phyloP scores from a whole-genome alignment of 2,888 invertebrate species.

The Molorchus minor region DNA sequence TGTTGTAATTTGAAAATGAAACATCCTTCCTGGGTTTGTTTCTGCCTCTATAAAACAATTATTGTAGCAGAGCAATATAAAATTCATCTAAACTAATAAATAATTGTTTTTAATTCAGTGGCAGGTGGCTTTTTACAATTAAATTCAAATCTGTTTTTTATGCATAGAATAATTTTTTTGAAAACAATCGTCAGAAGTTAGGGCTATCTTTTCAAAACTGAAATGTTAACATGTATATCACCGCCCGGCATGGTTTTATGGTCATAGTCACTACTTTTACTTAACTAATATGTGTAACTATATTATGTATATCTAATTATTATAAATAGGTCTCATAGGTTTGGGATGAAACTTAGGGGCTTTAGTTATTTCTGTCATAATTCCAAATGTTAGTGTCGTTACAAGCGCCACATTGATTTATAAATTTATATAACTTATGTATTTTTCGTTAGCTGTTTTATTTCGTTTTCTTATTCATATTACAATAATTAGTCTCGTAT shows the following conservation, averaged over 20 bases:
- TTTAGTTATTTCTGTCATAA: conserved; percentile 20
- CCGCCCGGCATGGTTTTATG: too few relatives aligned
- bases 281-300: conserved; percentile 16
- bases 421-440: neutral
- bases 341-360: conserved; percentile 21
- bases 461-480: neutral
- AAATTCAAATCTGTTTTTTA: too few relatives aligned
- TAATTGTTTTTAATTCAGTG: conserved; percentile 18
- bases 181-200: too few relatives aligned
- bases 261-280: conserved; percentile 12
- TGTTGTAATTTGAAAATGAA: conserved; percentile 6
- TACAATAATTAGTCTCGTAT: conserved; percentile 10
- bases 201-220: too few relatives aligned
- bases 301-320: conserved; percentile 16
- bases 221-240: too few relatives aligned
- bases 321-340: conserved; percentile 11
- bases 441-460: neutral
- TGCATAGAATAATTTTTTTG: too few relatives aligned
- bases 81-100: conserved; percentile 14
- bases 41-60: conserved; percentile 15
- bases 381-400: conserved; percentile 18
- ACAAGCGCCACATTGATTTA: conserved; percentile 6
- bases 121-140: too few relatives aligned
- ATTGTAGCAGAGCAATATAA: conserved; percentile 31
- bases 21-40: conserved; percentile 18